These are phyloP conservation scores for Cheirogaleus major DNA, from an alignment of 2,797 vertebrate species.

Conservation along the genomic window DNA sequence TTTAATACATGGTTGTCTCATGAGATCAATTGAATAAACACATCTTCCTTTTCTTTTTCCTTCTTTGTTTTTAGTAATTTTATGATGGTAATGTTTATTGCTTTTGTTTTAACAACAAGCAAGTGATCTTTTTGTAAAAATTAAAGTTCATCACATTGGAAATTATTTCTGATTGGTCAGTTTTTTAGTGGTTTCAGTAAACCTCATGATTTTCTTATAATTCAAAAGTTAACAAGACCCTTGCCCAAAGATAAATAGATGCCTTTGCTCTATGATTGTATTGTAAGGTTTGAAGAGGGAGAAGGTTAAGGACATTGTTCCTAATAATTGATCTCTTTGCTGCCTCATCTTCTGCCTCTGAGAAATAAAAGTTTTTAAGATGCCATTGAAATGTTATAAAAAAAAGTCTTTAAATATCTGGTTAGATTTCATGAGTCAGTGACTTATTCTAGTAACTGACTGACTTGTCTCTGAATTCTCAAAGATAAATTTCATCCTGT, in stretches of 20 bases:
- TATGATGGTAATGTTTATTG: background rate
- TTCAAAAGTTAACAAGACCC: background rate
- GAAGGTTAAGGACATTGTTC: background rate
- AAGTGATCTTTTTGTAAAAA: background rate
- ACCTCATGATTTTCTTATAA: background rate
- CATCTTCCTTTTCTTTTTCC: background rate
- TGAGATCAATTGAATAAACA: background rate
- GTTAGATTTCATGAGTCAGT: background rate
- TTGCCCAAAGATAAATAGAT: background rate
- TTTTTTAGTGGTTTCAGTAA: conserved; percentile 15
- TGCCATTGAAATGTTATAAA: background rate
- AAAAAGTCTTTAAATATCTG: background rate
- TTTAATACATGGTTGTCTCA: background rate
- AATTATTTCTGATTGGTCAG: conserved; percentile 14
- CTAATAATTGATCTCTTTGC: background rate
- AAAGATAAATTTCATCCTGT: background rate
- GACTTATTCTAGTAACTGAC: background rate
- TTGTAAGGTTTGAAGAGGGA: background rate
- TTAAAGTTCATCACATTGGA: background rate
- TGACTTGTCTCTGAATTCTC: conserved; percentile 44
- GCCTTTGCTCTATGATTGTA: background rate
- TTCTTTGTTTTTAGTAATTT: background rate
- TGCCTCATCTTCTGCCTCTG: background rate
- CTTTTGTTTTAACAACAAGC: conserved; percentile 27
- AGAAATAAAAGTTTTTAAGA: background rate